Conservation (phyloP, 2,113 vertebrate genomes). For the Crocuta crocuta region DNA sequence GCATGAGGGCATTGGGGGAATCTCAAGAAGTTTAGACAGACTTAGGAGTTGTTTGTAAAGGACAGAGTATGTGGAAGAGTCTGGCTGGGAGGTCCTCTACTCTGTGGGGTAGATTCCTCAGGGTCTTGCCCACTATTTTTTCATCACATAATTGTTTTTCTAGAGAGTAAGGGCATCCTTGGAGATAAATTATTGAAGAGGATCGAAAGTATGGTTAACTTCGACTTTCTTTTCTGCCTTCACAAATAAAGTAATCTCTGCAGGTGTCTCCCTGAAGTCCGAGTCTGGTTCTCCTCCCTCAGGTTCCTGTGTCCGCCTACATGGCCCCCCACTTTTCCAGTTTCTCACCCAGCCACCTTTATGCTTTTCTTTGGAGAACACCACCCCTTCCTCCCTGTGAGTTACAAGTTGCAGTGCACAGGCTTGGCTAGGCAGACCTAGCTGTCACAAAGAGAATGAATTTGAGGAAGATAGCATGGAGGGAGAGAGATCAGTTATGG, state of each 20-base stretch:
- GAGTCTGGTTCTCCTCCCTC: neutral
- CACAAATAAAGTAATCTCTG: neutral
- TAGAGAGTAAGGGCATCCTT: neutral
- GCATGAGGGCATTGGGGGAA: neutral
- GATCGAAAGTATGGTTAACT: neutral
- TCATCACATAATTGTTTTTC: neutral
- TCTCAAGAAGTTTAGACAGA: neutral
- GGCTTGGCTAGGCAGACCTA: neutral
- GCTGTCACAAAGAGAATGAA: neutral
- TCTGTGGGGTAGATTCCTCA: neutral
- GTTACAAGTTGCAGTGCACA: accelerated
- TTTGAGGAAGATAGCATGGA: neutral
- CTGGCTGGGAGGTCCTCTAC: neutral
- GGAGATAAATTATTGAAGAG: neutral
- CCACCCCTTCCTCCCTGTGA: neutral
- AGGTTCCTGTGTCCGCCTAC: neutral
- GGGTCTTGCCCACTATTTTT: neutral
- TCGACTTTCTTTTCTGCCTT: neutral
- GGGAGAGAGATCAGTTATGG: neutral
- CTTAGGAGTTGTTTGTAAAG: neutral
- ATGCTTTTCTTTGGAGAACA: neutral
- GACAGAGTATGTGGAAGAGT: neutral
- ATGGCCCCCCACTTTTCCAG: accelerated
- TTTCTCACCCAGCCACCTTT: neutral
- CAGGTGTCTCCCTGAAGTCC: neutral